A percentile compares a stretch with the other conserved stretches of the same genome.
These are phyloP conservation scores for Xenopus petersii DNA, from an alignment of 2,797 vertebrate species.

Conservation along the genomic window DNA sequence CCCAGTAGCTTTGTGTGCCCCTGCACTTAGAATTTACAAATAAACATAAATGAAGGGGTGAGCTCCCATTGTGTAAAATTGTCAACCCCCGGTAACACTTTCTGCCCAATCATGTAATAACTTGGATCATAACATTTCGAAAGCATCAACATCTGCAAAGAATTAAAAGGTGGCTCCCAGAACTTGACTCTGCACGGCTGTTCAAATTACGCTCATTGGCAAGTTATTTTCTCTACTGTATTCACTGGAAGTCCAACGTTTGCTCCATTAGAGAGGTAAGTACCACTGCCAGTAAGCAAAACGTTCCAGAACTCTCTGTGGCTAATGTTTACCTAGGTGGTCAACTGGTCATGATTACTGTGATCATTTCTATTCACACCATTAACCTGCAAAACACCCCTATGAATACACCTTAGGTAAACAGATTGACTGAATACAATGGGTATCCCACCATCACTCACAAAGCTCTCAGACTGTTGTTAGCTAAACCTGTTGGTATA, in stretches of 20 bases:
- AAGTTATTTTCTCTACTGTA: slow-evolving; percentile 2
- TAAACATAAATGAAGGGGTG: too few species aligned
- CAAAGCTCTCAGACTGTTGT: neutral
- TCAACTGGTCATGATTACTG: neutral
- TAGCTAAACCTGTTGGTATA: slow-evolving; percentile 11
- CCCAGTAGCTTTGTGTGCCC: too few species aligned
- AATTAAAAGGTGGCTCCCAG: slow-evolving; percentile 22
- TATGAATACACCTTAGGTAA: neutral
- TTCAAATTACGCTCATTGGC: neutral
- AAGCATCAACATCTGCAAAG: slow-evolving; percentile 1
- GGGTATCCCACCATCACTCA: neutral
- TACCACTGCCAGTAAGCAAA: too few species aligned
- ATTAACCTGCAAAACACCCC: neutral
- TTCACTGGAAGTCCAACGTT: slow-evolving; percentile 11
- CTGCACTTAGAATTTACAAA: too few species aligned
- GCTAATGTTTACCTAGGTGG: neutral
- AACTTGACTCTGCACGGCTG: slow-evolving; percentile 4
- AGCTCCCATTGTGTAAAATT: too few species aligned
- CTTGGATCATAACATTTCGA: too few species aligned
- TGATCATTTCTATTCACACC: neutral
- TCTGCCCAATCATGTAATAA: too few species aligned
- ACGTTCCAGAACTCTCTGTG: slow-evolving; percentile 6
- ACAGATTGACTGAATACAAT: neutral
- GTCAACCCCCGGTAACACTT: too few species aligned
- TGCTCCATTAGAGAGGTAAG: too few species aligned